Evolutionary conservation across 2,797 vertebrate species (phyloP).

Genomic region (Mormyrus proboscirostris): DNA sequence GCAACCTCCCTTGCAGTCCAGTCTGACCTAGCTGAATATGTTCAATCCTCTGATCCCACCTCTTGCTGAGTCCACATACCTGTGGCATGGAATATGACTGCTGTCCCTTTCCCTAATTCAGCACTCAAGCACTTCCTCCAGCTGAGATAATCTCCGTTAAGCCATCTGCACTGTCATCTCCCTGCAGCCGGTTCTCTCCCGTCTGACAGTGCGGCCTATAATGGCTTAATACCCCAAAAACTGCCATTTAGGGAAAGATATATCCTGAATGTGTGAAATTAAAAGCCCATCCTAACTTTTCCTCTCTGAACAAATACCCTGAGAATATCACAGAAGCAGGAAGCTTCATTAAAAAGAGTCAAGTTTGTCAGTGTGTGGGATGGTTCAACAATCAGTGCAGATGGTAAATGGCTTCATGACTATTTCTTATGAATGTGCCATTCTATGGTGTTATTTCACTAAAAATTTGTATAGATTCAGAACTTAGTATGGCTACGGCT

Average conservation of each 20-base stretch:
- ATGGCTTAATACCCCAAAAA: slow-evolving; percentile 24
- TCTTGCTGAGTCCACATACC: slow-evolving; percentile 50
- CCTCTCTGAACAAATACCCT: not conserved
- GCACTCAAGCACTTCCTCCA: slow-evolving; percentile 57
- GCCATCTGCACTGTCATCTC: slow-evolving; percentile 66
- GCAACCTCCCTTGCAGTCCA: slow-evolving; percentile 17
- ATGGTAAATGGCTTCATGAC: not conserved
- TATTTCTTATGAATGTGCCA: not conserved
- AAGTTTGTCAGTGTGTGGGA: not conserved
- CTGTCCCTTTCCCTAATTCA: slow-evolving; percentile 42
- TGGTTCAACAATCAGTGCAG: not conserved
- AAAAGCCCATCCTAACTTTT: not conserved
- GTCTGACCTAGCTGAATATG: slow-evolving; percentile 24
- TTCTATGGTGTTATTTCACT: not conserved
- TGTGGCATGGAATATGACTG: slow-evolving; percentile 50
- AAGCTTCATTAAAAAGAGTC: not conserved
- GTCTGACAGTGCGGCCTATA: not conserved
- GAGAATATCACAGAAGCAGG: not conserved
- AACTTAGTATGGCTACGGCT: not conserved
- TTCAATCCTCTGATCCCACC: slow-evolving; percentile 35
- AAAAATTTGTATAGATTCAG: not conserved
- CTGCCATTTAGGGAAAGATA: slow-evolving; percentile 12
- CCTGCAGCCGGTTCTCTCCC: slow-evolving; percentile 12
- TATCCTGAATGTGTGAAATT: not conserved
- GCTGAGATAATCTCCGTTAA: slow-evolving; percentile 73